These are phyloP conservation scores for Lumbricus terrestris DNA, from an alignment of 2,888 invertebrate species.

Conservation along the genomic window DNA sequence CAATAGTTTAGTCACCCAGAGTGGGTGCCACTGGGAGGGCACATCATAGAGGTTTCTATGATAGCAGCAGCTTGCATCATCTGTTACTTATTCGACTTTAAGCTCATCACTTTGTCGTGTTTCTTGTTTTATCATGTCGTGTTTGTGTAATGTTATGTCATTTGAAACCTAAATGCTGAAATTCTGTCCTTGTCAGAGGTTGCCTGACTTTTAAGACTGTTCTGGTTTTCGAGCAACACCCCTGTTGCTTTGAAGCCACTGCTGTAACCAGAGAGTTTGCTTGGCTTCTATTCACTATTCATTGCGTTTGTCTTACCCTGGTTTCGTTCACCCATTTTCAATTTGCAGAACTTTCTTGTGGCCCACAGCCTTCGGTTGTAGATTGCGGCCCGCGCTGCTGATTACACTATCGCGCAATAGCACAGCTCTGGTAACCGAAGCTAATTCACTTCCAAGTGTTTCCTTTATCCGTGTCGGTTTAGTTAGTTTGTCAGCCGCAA, in stretches of 20 bases:
- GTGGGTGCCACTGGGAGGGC: no score
- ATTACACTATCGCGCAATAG: background rate
- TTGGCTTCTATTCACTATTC: background rate
- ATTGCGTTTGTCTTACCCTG: background rate
- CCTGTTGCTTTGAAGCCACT: background rate
- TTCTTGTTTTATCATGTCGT: background rate
- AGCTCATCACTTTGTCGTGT: background rate
- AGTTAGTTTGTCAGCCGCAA: background rate
- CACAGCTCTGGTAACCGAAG: constrained; percentile 3
- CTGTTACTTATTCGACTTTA: background rate
- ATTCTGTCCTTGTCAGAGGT: background rate
- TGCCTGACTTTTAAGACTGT: background rate
- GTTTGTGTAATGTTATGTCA: background rate
- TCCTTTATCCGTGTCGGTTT: constrained; percentile 3
- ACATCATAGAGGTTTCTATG: background rate
- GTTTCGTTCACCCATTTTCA: background rate
- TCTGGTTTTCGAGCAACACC: background rate
- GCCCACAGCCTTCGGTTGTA: background rate
- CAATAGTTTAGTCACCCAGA: no score
- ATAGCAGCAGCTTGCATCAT: background rate
- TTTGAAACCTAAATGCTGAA: background rate
- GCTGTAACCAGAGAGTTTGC: background rate
- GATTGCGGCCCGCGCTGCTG: background rate
- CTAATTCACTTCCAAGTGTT: constrained; percentile 3
- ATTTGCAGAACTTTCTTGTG: background rate